Conservation (phyloP, 2,113 vertebrate species). For the Gymnocephalus cernua region DNA sequence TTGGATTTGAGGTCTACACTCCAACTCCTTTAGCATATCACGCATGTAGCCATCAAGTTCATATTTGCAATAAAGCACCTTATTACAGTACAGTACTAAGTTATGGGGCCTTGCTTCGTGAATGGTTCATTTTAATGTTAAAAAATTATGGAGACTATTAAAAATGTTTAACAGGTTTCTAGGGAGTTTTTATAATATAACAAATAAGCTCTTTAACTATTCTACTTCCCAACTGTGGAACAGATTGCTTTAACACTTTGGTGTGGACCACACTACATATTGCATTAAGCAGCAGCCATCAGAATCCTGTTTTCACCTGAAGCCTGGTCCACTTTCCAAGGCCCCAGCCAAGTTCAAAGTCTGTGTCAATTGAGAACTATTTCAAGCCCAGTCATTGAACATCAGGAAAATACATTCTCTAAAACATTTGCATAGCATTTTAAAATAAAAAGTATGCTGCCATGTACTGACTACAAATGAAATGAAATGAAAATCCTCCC, state of each 20-base stretch:
- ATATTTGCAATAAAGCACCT: too few relatives aligned
- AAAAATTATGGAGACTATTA: too few relatives aligned
- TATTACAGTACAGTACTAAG: not conserved
- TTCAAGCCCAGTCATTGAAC: not conserved
- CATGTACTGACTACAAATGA: slow-evolving; percentile 18
- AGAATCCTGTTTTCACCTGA: slow-evolving; percentile 5
- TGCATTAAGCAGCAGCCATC: slow-evolving; percentile 15
- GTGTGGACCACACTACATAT: not conserved
- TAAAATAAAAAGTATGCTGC: slow-evolving; percentile 22
- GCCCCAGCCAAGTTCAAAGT: slow-evolving; percentile 16
- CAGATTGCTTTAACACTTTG: not conserved
- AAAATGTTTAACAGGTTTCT: not conserved
- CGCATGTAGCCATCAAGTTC: not conserved
- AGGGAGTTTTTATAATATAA: not conserved
- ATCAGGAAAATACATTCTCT: slow-evolving; percentile 9
- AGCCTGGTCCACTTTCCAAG: not conserved
- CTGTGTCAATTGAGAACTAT: not conserved
- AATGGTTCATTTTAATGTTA: not conserved
- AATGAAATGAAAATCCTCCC: slow-evolving; percentile 27
- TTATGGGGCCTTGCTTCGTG: not conserved
- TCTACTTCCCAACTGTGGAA: not conserved
- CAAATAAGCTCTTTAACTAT: not conserved
- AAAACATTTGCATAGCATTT: slow-evolving; percentile 22
- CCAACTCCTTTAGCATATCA: not conserved
- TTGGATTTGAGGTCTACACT: too few relatives aligned